Conservation (phyloP, 2,888 invertebrate genomes). For the Helleia helle region DNA sequence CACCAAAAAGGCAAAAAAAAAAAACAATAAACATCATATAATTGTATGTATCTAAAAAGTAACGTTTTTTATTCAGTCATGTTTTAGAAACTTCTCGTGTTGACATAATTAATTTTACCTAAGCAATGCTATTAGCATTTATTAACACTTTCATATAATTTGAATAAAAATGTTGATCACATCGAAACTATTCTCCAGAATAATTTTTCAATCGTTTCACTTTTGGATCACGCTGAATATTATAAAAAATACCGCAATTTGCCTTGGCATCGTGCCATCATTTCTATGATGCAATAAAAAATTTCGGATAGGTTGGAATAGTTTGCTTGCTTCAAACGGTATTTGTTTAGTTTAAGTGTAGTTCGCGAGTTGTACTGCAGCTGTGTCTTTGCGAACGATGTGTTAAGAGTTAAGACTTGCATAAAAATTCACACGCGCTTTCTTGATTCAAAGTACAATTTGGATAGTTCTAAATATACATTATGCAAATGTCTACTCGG, state of each 20-base stretch:
- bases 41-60: no score
- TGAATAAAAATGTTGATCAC: no score
- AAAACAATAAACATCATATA: no score
- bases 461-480: conserved; percentile 9
- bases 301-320: conserved; percentile 51
- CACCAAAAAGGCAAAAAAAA: no score
- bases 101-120: no score
- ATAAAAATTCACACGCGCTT: conserved; percentile 15
- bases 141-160: no score
- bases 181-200: no score
- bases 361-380: not conserved
- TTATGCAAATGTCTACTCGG: conserved; percentile 1
- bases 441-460: conserved; percentile 6
- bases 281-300: conserved; percentile 60
- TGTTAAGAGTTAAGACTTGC: conserved; percentile 2
- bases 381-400: conserved; percentile 11
- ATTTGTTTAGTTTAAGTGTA: conserved; percentile 22
- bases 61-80: no score
- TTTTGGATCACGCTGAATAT: conserved; percentile 39
- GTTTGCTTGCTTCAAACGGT: conserved; percentile 27
- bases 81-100: no score
- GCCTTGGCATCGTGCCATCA: conserved; percentile 52
- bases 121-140: no score
- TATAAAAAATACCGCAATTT: conserved; percentile 39
- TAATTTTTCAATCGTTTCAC: no score